Evolutionary conservation across 1,140 invertebrate genomes (phyloP), one percentile per base, ranked within the genome.

Genomic region (Pygmarrhopalites habei): DNA sequence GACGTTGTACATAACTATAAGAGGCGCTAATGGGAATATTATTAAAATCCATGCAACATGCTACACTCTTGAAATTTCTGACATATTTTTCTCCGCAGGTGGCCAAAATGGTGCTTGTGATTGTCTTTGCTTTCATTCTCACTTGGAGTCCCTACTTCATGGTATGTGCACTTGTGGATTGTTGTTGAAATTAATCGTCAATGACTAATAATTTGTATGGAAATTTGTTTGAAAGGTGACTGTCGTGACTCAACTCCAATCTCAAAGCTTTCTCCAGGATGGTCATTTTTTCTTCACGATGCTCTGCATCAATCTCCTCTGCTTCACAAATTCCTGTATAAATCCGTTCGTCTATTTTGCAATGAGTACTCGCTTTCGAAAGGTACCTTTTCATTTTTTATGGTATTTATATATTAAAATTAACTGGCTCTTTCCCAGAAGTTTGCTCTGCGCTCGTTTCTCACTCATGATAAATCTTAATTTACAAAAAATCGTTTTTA

Each of bases 131-230:
- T 2, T 71, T 62, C 39, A n/a, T 71, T 0, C 19, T 68, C 2
- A 75, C 73, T 14, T 80, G 78, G 78, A 78, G 77, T 5, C 79
- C 79, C 1, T 76, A 77, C 55, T 80, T 79, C 62, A 47, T 79
- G 1, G 64, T 47, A 35, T 7, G 32, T 35, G 5, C 15, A 7
- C 5, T 7, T 35, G 15, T 35, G 32, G 5, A 35, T 35, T 35
- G 5, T 35, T 35, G 5, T 35, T 35, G 15, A 35, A 35, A 35
- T 35, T 15, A 35, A 35, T 35, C n/a, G n/a, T n/a, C n/a, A n/a
- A n/a, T n/a, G n/a, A n/a, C n/a, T 35, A 35, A 35, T 35, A 35
- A 35, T 35, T 7, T 35, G n/a, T n/a, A n/a, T n/a, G n/a, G n/a
- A 35, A 35, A 5, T 35, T 35, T 35, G 32, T 35, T 35, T 35